These are phyloP conservation scores for Nerophis ophidion DNA, from an alignment of 2,113 vertebrate species.

Conservation along the genomic window DNA sequence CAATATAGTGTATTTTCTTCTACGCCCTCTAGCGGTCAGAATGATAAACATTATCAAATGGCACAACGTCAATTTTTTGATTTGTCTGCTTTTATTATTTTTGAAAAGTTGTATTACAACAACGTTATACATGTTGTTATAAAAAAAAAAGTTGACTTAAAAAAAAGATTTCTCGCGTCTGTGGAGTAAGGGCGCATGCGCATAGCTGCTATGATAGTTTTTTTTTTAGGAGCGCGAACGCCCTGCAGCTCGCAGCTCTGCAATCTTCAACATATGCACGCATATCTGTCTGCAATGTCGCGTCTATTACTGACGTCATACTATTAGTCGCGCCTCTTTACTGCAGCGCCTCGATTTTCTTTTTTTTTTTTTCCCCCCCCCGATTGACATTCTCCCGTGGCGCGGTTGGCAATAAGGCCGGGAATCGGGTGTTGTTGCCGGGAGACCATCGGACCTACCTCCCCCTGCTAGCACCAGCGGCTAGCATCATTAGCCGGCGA, in stretches of 20 bases:
- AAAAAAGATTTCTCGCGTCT: background rate
- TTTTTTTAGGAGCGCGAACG: slow-evolving; percentile 45
- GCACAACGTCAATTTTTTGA: too few relatives aligned
- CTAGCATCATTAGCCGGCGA: slow-evolving; percentile 56
- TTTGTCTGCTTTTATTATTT: too few relatives aligned
- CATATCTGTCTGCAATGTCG: slow-evolving; percentile 19
- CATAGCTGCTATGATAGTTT: slow-evolving; percentile 27
- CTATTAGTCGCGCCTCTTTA: slow-evolving; percentile 3
- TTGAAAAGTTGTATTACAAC: too few relatives aligned
- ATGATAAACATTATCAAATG: too few relatives aligned
- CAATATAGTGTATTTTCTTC: too few relatives aligned
- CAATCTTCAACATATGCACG: background rate
- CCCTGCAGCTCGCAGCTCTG: slow-evolving; percentile 11
- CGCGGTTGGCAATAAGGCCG: slow-evolving; percentile 56
- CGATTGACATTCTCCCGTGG: slow-evolving; percentile 29
- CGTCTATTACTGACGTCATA: slow-evolving; percentile 1
- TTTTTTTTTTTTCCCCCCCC: background rate
- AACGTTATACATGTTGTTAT: too few relatives aligned
- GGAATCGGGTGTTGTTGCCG: slow-evolving; percentile 56
- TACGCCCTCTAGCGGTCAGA: too few relatives aligned
- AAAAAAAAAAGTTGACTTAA: too few relatives aligned
- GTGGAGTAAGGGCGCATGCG: slow-evolving; percentile 53
- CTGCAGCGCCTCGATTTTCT: background rate
- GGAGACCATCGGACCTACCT: slow-evolving; percentile 58
- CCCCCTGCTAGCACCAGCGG: slow-evolving; percentile 37